Evolutionary conservation across 2,797 vertebrate genomes (phyloP).

Genomic region (Nyctalus aviator): DNA sequence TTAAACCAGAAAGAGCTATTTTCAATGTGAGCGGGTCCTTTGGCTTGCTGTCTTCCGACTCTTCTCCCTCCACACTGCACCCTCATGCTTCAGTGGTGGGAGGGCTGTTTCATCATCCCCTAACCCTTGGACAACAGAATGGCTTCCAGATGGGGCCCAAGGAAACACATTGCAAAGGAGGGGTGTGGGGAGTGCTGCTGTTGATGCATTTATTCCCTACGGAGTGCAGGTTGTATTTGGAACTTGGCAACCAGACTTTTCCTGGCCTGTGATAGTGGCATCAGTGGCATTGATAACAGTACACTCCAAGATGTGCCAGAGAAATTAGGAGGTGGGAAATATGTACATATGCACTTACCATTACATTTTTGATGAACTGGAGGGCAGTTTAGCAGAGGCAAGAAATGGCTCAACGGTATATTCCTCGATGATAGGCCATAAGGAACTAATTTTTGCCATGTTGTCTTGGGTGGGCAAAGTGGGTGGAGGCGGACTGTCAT

Average conservation of each 20-base stretch:
- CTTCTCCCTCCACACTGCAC: background rate
- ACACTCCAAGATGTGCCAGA: background rate
- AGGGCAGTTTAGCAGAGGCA: background rate
- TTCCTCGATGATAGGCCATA: background rate
- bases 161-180: background rate
- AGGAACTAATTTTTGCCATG: slow-evolving; percentile 52
- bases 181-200: background rate
- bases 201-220: background rate
- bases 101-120: background rate
- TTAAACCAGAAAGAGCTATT: background rate
- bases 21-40: accelerated
- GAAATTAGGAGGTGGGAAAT: background rate
- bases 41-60: background rate
- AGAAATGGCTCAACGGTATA: background rate
- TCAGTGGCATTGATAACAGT: background rate
- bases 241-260: background rate
- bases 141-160: slow-evolving; percentile 38
- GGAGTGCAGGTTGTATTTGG: background rate
- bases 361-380: slow-evolving; percentile 32
- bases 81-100: background rate
- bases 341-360: background rate
- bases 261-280: background rate
- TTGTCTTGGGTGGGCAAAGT: slow-evolving; percentile 39
- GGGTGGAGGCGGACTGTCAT: background rate
- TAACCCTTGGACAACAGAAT: slow-evolving; percentile 57